Base-by-base conservation (phyloP, 2,888 invertebrate genomes). In the Euzetes globulus region DNA sequence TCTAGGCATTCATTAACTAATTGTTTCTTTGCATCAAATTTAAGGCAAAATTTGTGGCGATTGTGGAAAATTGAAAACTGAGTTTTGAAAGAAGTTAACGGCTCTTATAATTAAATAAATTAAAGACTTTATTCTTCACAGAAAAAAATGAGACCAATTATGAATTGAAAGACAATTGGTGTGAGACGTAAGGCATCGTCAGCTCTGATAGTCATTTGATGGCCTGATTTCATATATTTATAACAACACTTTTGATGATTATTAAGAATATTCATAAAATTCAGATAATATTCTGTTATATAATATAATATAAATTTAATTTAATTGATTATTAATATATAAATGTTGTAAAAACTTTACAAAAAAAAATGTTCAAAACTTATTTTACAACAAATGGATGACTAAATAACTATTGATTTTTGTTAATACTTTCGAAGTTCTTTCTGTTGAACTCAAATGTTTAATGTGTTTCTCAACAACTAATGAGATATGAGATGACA, bases 111-210 rank as follows among this genome's bases (percentile, higher is more conserved):
- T 33, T 33, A 33, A 33, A 6, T 33, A 33, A 33, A 33, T 33
- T 33, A 52, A 17, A 52, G 13, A 52, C 7, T 52, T 6, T 19
- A 63, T 29, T 33, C 29, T 33, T 63, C 25, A 37, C 29, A 63
- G 17, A 63, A 63, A 60, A 17, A n/a, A 58, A 33, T 63, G 63
- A 63, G 11, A 63, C 33, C 33, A 33, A 33, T 63, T 33, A 33
- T 33, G 15, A 33, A 22, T 45, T 68, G 68, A 68, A 68, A 68
- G 68, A 68, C 68, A 41, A 27, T 37, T 68, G 68, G 41, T 37
- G 68, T 68, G 68, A 68, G 68, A 68, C 29, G 27, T 65, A 65
- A 65, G 65, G 65, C 65, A 65, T 65, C 29, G 11, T 37, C 25
- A 68, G 63, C 63, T 58, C 58, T 63, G n/a, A 58, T 27, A 58